Percentiles rank a stretch among this genome's conserved stretches.
Evolutionary conservation across 2,888 invertebrate species (phyloP).

Genomic region (Eumacrocentrus americanus): DNA sequence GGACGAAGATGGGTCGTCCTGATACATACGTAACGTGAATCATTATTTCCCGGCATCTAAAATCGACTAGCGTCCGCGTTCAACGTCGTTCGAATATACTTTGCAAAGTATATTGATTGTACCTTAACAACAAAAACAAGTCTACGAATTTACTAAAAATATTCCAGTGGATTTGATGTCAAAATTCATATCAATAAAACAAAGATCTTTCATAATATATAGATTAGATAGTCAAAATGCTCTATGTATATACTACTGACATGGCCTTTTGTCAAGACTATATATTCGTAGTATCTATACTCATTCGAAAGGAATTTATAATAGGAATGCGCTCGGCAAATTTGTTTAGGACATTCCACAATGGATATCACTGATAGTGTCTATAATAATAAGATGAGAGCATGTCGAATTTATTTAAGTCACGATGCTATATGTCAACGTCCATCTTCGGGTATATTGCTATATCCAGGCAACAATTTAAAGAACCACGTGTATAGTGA

Average conservation of each 20-base stretch:
- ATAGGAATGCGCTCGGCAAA: slow-evolving; percentile 43
- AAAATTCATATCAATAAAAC: too few species aligned
- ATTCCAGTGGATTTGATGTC: not conserved
- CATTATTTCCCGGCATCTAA: slow-evolving; percentile 24
- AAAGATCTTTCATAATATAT: too few species aligned
- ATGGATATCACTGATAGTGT: too few species aligned
- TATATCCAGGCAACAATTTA: too few species aligned
- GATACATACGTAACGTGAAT: slow-evolving; percentile 30
- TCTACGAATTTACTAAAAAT: not conserved
- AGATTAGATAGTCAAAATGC: too few species aligned
- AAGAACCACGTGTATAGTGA: slow-evolving; percentile 41
- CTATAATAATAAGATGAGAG: too few species aligned
- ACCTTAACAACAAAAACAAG: not conserved
- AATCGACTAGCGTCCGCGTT: slow-evolving; percentile 30
- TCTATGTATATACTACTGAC: too few species aligned
- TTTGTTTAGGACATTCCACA: slow-evolving; percentile 41
- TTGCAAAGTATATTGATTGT: slow-evolving; percentile 24
- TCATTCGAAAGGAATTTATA: slow-evolving; percentile 41
- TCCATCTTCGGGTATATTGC: too few species aligned
- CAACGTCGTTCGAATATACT: slow-evolving; percentile 31
- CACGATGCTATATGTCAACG: too few species aligned
- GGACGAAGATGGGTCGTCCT: slow-evolving; percentile 30
- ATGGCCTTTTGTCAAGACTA: too few species aligned
- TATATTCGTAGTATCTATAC: slow-evolving; percentile 29
- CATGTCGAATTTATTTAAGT: too few species aligned